Percentiles rank a stretch among this genome's conserved stretches.
phyloP scores from a whole-genome alignment of 2,797 vertebrate species.

The Presbytis comata region DNA sequence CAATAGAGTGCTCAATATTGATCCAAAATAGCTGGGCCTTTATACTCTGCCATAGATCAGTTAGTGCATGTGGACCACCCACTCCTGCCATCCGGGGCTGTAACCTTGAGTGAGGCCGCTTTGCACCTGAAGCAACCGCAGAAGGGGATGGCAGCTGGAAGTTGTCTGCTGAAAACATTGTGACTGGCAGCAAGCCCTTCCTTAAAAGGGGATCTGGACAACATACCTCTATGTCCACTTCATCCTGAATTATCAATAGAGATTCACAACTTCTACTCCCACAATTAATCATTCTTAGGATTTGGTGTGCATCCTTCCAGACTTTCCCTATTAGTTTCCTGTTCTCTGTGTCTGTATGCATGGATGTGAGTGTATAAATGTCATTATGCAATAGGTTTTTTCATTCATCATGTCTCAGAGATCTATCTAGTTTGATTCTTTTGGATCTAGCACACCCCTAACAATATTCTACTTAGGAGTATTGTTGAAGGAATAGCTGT shows the following conservation, averaged over 20 bases:
- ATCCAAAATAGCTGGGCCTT: not conserved
- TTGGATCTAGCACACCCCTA: not conserved
- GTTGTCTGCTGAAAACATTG: not conserved
- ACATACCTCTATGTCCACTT: not conserved
- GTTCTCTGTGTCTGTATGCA: not conserved
- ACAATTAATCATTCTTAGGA: not conserved
- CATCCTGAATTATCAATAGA: not conserved
- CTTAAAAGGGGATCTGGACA: not conserved
- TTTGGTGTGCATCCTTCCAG: not conserved
- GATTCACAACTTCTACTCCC: too few species aligned
- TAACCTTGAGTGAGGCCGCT: not conserved
- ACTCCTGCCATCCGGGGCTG: too few species aligned
- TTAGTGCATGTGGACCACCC: not conserved
- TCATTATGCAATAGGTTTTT: not conserved
- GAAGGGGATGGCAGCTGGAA: not conserved
- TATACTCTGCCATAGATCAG: not conserved
- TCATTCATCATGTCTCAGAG: not conserved
- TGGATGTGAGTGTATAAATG: not conserved
- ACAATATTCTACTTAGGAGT: not conserved
- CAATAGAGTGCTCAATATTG: not conserved
- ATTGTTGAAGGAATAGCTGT: not conserved
- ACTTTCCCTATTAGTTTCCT: not conserved
- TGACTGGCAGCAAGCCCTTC: not conserved
- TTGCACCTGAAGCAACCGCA: not conserved
- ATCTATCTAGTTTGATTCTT: not conserved